Conservation (phyloP, 2,797 vertebrate species). For the Siniperca scherzeri region DNA sequence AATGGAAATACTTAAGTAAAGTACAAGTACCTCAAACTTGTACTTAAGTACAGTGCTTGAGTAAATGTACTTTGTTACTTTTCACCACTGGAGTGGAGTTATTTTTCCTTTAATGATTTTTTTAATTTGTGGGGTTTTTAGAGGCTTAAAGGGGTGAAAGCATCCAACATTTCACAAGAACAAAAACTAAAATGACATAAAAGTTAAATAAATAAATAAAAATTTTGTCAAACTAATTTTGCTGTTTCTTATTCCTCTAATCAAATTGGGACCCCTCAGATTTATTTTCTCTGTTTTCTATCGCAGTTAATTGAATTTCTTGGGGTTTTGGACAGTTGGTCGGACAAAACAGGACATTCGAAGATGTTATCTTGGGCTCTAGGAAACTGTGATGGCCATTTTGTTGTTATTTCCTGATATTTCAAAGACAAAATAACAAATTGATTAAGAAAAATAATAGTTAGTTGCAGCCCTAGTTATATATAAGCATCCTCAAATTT, state of each 20-base stretch:
- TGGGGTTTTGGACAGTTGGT: not conserved
- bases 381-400: not conserved
- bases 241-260: not conserved
- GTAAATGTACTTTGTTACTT: not conserved
- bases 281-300: not conserved
- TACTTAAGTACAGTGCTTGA: too few relatives aligned
- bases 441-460: not conserved
- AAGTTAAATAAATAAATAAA: not conserved
- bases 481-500: not conserved
- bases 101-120: not conserved
- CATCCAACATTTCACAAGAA: not conserved
- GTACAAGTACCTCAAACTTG: too few relatives aligned
- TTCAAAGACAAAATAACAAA: not conserved
- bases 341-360: too few relatives aligned
- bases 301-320: not conserved
- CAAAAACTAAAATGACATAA: not conserved
- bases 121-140: not conserved
- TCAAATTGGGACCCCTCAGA: not conserved
- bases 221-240: not conserved
- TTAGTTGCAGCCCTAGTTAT: not conserved
- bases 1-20: too few relatives aligned
- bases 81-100: rapidly evolving
- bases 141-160: not conserved
- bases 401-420: not conserved
- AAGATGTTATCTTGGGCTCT: too few relatives aligned